Evolutionary conservation across 2,888 invertebrate species (phyloP).

Genomic region (Mechanitis mazaeus): DNA sequence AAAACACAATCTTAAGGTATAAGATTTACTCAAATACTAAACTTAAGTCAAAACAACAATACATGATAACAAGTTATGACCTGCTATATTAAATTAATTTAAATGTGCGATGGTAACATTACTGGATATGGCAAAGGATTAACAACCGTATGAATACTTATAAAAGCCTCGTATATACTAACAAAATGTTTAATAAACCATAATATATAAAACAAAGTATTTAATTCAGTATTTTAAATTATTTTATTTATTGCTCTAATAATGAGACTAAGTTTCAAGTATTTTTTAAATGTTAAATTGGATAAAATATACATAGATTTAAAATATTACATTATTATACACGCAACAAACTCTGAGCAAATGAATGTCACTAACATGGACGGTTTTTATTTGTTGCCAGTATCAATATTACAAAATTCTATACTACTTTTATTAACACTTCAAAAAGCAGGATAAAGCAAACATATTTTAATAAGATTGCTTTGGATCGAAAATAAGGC

Average conservation of each 20-base stretch:
- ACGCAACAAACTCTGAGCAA: slow-evolving; percentile 21
- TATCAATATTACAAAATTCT: not conserved
- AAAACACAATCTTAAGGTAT: slow-evolving; percentile 17
- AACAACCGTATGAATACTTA: no score
- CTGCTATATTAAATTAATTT: not conserved
- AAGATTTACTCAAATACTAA: slow-evolving; percentile 22
- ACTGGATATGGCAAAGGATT: slow-evolving; percentile 19
- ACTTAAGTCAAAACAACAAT: slow-evolving; percentile 23
- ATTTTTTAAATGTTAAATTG: no score
- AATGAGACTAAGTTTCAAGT: no score
- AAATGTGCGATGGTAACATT: slow-evolving; percentile 17
- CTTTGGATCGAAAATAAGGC: no score
- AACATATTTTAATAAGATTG: not conserved
- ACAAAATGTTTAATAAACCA: no score
- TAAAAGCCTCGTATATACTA: slow-evolving; percentile 7
- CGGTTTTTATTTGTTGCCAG: slow-evolving; percentile 10
- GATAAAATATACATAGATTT: not conserved
- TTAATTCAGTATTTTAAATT: no score
- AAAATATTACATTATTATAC: slow-evolving; percentile 7
- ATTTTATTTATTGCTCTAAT: no score
- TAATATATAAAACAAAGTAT: no score
- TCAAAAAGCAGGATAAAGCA: slow-evolving; percentile 14
- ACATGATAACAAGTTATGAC: slow-evolving; percentile 13
- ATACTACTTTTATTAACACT: slow-evolving; percentile 3
- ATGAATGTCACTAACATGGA: slow-evolving; percentile 12